phyloP scores from a whole-genome alignment of 2,113 vertebrate species.

The Trichomycterus rosablanca region DNA sequence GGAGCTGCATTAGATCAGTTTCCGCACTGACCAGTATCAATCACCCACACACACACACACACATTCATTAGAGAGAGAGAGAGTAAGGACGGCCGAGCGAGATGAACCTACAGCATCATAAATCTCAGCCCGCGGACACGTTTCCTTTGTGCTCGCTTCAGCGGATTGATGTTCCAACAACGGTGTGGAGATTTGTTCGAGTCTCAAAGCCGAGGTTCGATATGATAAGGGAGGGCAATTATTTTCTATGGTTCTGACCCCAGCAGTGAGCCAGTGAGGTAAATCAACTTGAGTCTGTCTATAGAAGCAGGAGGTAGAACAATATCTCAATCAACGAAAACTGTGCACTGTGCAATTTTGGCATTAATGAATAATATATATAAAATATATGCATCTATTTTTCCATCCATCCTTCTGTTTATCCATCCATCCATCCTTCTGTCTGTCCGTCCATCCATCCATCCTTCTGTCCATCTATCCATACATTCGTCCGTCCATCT shows the following conservation, averaged over 20 bases:
- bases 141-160: constrained; percentile 37
- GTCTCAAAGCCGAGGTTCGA: neutral
- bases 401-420: neutral
- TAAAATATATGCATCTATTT: neutral
- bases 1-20: constrained; percentile 71
- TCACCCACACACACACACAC: constrained; percentile 43
- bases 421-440: neutral
- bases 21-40: constrained; percentile 59
- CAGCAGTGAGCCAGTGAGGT: too few species aligned
- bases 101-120: constrained; percentile 34
- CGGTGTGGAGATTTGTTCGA: neutral
- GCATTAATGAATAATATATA: too few species aligned
- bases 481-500: neutral
- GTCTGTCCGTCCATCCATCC: neutral
- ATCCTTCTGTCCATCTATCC: neutral
- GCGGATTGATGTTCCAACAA: constrained; percentile 20
- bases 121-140: constrained; percentile 33
- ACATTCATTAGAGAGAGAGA: constrained; percentile 47
- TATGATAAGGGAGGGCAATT: neutral
- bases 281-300: too few species aligned
- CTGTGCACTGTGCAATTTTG: too few species aligned
- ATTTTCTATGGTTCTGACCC: too few species aligned
- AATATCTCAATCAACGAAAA: too few species aligned
- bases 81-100: constrained; percentile 33
- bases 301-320: too few species aligned